phyloP scores from a whole-genome alignment of 2,113 vertebrate genomes.

The Sinocyclocheilus rhinocerous region DNA sequence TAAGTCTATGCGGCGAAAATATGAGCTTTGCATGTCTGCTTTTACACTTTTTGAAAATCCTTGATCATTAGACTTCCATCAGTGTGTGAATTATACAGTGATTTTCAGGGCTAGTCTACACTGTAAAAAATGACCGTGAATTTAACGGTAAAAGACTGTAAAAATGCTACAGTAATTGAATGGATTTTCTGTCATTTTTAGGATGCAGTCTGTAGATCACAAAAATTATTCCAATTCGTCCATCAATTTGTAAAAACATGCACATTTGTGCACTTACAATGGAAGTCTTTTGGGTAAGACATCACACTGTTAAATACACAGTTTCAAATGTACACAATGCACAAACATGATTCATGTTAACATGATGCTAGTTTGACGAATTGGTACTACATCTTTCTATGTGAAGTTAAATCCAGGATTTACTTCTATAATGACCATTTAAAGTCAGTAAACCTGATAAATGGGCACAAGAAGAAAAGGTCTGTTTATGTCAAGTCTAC shows the following conservation, averaged over 20 bases:
- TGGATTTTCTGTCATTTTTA: not conserved
- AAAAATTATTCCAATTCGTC: not conserved
- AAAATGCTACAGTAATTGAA: no score
- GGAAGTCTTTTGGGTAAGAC: not conserved
- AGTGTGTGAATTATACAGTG: not conserved
- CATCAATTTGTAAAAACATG: not conserved
- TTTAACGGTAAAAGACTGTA: no score
- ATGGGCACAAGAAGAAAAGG: no score
- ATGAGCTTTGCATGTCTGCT: not conserved
- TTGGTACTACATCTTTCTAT: not conserved
- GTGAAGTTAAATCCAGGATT: not conserved
- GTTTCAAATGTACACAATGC: not conserved
- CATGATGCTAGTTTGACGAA: not conserved
- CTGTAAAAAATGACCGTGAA: no score
- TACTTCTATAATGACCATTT: not conserved
- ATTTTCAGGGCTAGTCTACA: not conserved
- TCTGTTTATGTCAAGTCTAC: not conserved
- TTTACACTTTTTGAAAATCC: not conserved
- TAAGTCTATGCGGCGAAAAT: not conserved
- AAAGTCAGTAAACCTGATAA: not conserved
- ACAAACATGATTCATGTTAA: not conserved
- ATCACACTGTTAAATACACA: not conserved
- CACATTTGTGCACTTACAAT: not conserved
- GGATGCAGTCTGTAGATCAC: not conserved
- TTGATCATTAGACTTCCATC: not conserved